phyloP scores from a whole-genome alignment of 2,113 vertebrate species.

The Oryzias javanicus region DNA sequence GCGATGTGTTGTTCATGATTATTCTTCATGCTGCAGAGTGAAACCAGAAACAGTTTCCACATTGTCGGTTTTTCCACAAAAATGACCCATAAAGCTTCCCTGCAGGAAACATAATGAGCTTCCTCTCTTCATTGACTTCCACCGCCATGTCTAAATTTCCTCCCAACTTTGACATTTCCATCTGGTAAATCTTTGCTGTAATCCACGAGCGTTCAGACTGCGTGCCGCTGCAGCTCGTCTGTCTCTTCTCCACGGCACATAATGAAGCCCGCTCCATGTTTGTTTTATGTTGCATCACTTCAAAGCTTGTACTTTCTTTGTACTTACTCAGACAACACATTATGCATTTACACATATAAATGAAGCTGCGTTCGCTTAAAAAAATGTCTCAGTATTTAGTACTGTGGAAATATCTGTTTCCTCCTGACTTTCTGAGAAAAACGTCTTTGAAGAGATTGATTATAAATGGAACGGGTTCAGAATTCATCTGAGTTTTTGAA shows the following conservation, averaged over 20 bases:
- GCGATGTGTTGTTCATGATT: too few species aligned
- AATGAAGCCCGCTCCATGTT: constrained; percentile 6
- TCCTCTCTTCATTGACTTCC: constrained; percentile 22
- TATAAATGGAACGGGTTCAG: too few species aligned
- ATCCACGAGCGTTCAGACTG: constrained; percentile 9
- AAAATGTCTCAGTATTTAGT: too few species aligned
- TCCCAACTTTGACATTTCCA: constrained; percentile 55
- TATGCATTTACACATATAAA: constrained; percentile 6
- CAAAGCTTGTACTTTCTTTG: not conserved
- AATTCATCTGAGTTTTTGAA: too few species aligned
- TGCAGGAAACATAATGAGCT: too few species aligned
- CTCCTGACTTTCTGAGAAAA: too few species aligned
- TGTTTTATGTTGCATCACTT: constrained; percentile 6
- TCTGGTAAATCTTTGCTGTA: constrained; percentile 31
- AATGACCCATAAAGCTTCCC: too few species aligned
- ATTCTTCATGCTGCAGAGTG: too few species aligned
- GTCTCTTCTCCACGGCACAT: not conserved
- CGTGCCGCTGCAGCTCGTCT: constrained; percentile 15
- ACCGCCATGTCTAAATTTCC: constrained; percentile 32
- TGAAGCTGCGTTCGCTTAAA: not conserved
- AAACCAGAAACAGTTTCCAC: too few species aligned
- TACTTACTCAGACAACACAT: not conserved
- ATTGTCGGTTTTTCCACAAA: too few species aligned
- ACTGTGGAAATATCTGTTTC: too few species aligned
- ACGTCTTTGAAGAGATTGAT: too few species aligned